These are phyloP conservation scores for Drosophila simulans DNA, from an alignment of 1,140 invertebrate species.

Conservation along the genomic window DNA sequence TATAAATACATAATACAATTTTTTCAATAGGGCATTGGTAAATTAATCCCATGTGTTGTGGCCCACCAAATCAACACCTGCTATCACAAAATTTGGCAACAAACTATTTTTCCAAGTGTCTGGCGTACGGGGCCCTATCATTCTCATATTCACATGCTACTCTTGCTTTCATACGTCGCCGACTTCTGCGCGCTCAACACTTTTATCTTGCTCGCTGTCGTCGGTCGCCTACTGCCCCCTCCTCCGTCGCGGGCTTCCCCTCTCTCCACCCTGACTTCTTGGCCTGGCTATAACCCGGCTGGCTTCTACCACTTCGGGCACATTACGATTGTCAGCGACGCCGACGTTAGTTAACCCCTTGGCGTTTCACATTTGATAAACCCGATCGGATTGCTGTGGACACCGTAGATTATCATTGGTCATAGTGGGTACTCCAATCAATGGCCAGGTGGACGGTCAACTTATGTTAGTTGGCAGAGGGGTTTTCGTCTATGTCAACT, in stretches of 20 bases:
- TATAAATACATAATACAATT: too few relatives aligned
- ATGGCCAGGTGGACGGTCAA: not conserved
- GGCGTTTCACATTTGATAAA: constrained; percentile 25
- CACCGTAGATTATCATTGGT: constrained; percentile 13
- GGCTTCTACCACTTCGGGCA: constrained; percentile 63
- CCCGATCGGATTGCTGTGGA: not conserved
- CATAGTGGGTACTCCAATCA: constrained; percentile 8
- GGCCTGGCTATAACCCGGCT: constrained; percentile 36
- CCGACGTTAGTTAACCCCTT: constrained; percentile 23
- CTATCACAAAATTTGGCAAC: too few relatives aligned
- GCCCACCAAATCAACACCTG: too few relatives aligned
- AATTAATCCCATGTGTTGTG: too few relatives aligned
- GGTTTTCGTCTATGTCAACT: not conserved
- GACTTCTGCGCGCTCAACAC: constrained; percentile 75
- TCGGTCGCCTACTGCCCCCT: constrained; percentile 30
- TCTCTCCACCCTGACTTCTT: constrained; percentile 28
- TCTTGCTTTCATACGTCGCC: constrained; percentile 63
- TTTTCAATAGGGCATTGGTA: too few relatives aligned
- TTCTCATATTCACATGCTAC: constrained; percentile 69
- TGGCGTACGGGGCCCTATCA: constrained; percentile 32
- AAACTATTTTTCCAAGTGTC: not conserved
- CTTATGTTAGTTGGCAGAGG: not conserved
- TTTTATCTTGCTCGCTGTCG: constrained; percentile 66
- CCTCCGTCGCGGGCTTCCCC: constrained; percentile 5
- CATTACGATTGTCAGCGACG: constrained; percentile 62